Base-by-base conservation (phyloP, 2,113 vertebrate genomes). In the Tor tambroides region DNA sequence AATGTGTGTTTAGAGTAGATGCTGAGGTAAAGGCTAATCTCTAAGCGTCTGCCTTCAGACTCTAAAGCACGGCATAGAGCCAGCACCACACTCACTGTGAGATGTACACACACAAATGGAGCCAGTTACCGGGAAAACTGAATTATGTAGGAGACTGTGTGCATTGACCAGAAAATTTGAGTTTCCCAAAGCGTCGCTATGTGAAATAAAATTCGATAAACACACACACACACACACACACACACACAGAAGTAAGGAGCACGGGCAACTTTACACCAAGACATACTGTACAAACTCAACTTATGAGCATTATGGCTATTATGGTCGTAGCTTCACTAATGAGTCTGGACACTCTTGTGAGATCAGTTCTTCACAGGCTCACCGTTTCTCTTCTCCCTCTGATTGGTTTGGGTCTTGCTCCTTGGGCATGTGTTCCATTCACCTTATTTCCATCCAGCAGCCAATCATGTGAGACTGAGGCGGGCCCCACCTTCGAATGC, bases 391-490 rank as follows among this genome's bases (percentile, higher is more conserved):
- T 93, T 95, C 95, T 92, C 93, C 93, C 93, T 96, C 95, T 94
- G 93, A 94, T 94, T 92, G 94, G 93, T 93, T 96, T 94, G 93
- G 92, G 91, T 95, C 94, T 90, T 95, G 94, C 95, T 95, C 95
- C 91, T 95, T 94, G 94, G 95, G 94, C 94, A 94, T 95, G 94
- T 94, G 94, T 94, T 96, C 95, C 95, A 96, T 96, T 96, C 95
- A 96, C 95, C 95, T 95, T 94, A 95, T 95, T 96, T 96, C 95
- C 95, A 96, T 96, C 94, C 95, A 96, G 94, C 94, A 91, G 92
- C 94, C 94, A 96, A 96, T 95, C 91, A 94, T 90, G 94, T 94
- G 95, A 95, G 95, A 96, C 95, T 95, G 95, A 96, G 95, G 95
- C 94, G 92, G 95, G 95, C 94, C 95, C 95, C 95, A 92, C 95